A percentile compares a stretch with the other conserved stretches of the same genome.
phyloP scores from a whole-genome alignment of 2,797 vertebrate genomes.

The Micromesistius poutassou region DNA sequence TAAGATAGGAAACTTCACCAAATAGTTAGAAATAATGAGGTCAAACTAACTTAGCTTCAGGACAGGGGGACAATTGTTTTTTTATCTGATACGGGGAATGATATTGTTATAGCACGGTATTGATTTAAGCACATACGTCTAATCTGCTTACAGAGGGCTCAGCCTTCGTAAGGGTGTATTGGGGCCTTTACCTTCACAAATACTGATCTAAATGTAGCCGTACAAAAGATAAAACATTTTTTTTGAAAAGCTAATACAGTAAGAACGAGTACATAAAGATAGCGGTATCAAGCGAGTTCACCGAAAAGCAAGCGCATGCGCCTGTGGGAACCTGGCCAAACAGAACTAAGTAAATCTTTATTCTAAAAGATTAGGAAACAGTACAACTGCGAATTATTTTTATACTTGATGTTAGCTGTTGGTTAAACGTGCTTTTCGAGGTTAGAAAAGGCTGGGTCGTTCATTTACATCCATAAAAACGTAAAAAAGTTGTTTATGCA shows the following conservation, averaged over 20 bases:
- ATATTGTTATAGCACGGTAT: not conserved
- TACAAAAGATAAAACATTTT: not conserved
- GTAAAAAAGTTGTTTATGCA: not conserved
- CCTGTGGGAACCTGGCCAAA: slow-evolving; percentile 18
- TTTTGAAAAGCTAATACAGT: not conserved
- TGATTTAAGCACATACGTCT: not conserved
- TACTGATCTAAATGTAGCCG: not conserved
- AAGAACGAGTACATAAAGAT: not conserved
- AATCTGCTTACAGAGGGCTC: not conserved
- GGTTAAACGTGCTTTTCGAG: not conserved
- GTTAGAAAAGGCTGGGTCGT: not conserved
- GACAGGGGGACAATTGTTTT: not conserved
- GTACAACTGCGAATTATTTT: not conserved
- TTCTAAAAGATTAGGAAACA: not conserved
- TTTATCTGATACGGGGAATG: not conserved
- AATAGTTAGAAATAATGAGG: not conserved
- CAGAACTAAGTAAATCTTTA: not conserved
- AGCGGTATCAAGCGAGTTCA: not conserved
- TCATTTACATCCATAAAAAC: not conserved
- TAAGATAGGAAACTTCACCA: not conserved
- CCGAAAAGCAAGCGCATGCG: not conserved
- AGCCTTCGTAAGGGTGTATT: not conserved
- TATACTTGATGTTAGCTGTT: not conserved
- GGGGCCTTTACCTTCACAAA: not conserved
- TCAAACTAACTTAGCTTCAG: not conserved